Percentiles rank a stretch among this genome's conserved stretches.
Conservation (phyloP, 2,113 vertebrate species). For the Petaurus breviceps region DNA sequence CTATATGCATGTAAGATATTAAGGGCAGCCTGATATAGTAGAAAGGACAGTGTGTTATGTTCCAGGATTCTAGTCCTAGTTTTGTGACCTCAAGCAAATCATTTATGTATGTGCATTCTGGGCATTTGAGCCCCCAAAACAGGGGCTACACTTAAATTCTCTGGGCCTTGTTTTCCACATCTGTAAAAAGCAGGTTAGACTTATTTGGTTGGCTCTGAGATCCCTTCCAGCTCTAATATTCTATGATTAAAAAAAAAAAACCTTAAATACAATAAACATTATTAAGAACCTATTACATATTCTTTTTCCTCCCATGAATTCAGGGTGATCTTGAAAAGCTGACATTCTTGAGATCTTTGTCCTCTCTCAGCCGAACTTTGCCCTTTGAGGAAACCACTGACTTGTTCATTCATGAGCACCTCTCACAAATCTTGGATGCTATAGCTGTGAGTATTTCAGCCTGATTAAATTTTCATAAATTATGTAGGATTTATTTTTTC, state of each 20-base stretch:
- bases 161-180: neutral
- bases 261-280: neutral
- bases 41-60: neutral
- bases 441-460: conserved; percentile 66
- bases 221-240: neutral
- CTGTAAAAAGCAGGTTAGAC: neutral
- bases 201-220: neutral
- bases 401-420: conserved; percentile 61
- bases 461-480: neutral
- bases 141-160: neutral
- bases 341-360: conserved; percentile 69
- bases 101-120: neutral
- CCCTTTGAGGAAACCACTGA: conserved; percentile 57
- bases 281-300: neutral
- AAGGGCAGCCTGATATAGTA: neutral
- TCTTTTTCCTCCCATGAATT: conserved; percentile 60
- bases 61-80: neutral
- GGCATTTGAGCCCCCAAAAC: neutral
- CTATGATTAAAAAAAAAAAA: neutral
- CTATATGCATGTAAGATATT: neutral
- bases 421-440: conserved; percentile 53
- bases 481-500: neutral
- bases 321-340: conserved; percentile 67
- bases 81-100: neutral
- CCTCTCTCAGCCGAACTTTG: conserved; percentile 66